Evolutionary conservation across 2,888 invertebrate species (phyloP).

Genomic region (Oligia strigilis): DNA sequence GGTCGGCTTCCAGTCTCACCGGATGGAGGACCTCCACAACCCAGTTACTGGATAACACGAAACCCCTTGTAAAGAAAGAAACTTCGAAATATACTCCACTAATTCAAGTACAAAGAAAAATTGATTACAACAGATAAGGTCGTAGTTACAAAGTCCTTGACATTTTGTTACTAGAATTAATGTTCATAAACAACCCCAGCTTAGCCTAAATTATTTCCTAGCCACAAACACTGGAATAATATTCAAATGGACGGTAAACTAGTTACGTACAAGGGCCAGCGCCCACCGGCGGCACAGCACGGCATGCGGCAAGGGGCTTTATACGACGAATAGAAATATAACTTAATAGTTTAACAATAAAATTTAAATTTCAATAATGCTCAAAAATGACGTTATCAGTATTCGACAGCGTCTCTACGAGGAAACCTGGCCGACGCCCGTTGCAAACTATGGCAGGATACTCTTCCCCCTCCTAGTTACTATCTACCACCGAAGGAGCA

Average conservation of each 20-base stretch:
- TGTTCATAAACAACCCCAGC: conserved; percentile 48
- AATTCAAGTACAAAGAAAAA: conserved; percentile 43
- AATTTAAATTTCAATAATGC: not conserved
- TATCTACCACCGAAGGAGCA: not conserved
- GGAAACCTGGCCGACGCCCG: not conserved
- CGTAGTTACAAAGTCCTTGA: conserved; percentile 51
- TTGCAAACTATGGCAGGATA: too few species aligned
- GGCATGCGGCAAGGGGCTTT: not conserved
- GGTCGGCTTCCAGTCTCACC: not conserved
- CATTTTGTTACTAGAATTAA: conserved; percentile 43
- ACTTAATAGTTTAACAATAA: not conserved
- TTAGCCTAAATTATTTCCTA: conserved; percentile 60
- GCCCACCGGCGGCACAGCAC: not conserved
- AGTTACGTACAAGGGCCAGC: conserved; percentile 10
- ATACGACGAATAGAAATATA: not conserved
- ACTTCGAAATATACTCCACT: conserved; percentile 18
- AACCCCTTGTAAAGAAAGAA: not conserved
- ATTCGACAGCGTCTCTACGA: not conserved
- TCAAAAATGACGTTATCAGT: not conserved
- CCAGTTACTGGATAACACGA: not conserved
- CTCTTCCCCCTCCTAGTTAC: too few species aligned
- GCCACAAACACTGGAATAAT: conserved; percentile 51
- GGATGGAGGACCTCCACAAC: not conserved
- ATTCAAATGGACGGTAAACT: conserved; percentile 53
- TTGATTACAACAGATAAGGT: conserved; percentile 56